These are phyloP conservation scores for Volucella zonaria DNA, from an alignment of 2,888 invertebrate genomes.

Conservation along the genomic window DNA sequence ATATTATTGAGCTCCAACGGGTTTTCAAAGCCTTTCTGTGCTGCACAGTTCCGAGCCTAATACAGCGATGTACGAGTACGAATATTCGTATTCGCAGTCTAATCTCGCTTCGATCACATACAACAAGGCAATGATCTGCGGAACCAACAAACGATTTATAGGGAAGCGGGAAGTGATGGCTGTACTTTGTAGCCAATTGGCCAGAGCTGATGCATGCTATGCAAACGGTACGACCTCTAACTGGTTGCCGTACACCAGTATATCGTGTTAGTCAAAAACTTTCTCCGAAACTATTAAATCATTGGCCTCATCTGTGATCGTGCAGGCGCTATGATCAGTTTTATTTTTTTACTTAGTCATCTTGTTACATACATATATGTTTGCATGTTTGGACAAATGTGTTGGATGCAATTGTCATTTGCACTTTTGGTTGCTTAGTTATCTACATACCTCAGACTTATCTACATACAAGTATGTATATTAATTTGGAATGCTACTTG, in stretches of 20 bases:
- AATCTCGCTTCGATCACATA: conserved; percentile 63
- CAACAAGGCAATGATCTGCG: conserved; percentile 69
- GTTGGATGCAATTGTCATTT: too few relatives aligned
- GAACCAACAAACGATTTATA: conserved; percentile 1
- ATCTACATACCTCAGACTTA: too few relatives aligned
- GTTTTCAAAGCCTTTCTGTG: conserved; percentile 40
- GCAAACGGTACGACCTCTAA: conserved; percentile 68
- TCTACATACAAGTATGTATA: too few relatives aligned
- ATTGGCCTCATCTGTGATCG: conserved; percentile 71
- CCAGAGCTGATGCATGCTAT: conserved; percentile 44
- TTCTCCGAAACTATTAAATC: conserved; percentile 70
- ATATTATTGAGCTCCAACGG: conserved; percentile 57
- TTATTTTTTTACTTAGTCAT: neutral
- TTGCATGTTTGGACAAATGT: too few relatives aligned
- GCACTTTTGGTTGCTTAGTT: too few relatives aligned
- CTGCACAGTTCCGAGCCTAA: conserved; percentile 31
- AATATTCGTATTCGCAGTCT: conserved; percentile 7
- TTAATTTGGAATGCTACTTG: too few relatives aligned
- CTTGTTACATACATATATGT: too few relatives aligned
- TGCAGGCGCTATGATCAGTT: conserved; percentile 30
- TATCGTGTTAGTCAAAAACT: conserved; percentile 54
- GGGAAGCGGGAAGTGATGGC: conserved; percentile 37
- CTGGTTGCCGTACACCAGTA: conserved; percentile 54
- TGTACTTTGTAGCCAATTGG: conserved; percentile 61
- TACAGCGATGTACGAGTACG: conserved; percentile 9